A percentile compares a stretch with the other conserved stretches of the same genome.
These are phyloP conservation scores for Mellivora capensis DNA, from an alignment of 2,113 vertebrate species.

Conservation along the genomic window DNA sequence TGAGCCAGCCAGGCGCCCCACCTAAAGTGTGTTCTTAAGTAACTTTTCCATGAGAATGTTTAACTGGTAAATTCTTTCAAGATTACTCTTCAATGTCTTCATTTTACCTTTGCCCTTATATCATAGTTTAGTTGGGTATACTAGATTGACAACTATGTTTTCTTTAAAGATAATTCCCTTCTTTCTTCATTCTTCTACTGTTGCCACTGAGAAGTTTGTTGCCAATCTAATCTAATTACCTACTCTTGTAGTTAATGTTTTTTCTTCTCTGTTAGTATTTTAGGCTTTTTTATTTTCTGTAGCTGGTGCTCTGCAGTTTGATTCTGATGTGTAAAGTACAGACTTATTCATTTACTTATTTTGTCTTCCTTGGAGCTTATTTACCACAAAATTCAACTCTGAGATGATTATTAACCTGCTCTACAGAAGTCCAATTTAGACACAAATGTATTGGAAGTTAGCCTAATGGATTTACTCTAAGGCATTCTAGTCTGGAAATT, in stretches of 20 bases:
- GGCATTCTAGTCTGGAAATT: not conserved
- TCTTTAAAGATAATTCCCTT: not conserved
- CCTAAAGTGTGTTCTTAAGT: not conserved
- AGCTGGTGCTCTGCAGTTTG: not conserved
- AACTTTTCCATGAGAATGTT: not conserved
- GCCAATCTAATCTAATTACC: not conserved
- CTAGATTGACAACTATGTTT: not conserved
- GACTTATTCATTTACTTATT: not conserved
- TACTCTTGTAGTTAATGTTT: not conserved
- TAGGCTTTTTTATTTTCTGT: not conserved
- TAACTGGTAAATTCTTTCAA: not conserved
- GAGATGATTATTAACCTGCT: not conserved
- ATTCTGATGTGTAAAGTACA: not conserved
- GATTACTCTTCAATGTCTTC: not conserved
- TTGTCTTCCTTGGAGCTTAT: not conserved
- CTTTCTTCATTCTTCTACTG: not conserved
- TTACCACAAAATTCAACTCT: not conserved
- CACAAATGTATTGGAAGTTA: not conserved
- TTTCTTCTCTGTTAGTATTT: not conserved
- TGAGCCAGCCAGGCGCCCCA: no score
- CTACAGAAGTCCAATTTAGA: not conserved
- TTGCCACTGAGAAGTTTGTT: not conserved
- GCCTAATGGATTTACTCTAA: not conserved
- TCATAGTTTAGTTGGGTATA: not conserved
- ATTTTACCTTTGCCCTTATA: not conserved